Evolutionary conservation across 2,888 invertebrate species (phyloP), one percentile per base, ranked within the genome.

Genomic region (Sceliomorpha sp.): DNA sequence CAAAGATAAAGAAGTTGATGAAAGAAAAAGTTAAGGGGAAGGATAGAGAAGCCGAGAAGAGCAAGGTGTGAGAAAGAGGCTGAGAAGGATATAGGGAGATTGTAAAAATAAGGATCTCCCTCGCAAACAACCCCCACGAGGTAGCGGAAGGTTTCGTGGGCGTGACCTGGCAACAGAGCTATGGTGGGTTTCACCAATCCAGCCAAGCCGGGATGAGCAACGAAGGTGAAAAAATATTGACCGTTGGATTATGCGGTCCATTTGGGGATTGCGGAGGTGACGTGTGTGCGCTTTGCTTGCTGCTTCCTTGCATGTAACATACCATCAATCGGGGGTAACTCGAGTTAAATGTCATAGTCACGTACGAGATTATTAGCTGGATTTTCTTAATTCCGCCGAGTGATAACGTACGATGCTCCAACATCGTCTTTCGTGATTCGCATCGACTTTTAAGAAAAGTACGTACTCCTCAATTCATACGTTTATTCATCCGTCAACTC

Each of bases 241-340:
- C 87, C 88, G 82, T 78, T 78, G 79, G 79, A 84, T 86, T 80
- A 82, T 82, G 83, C 81, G 86, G 86, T 86, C 86, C 86, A 86
- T 87, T 86, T 86, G 82, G 85, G 85, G 84, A 81, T 82, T 83
- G 84, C 78, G 78, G 83, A 81, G 85, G 84, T 84, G 82, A 84
- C 79, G 77, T 76, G 73, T 63, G 55, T 67, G 71, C n/a, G n/a
- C 62, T 68, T 39, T 70, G 68, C 66, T 66, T 64, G 60, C 64
- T 48, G 59, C 58, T 63, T 50, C 58, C 67, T 42, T 66, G 58
- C 68, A 51, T 62, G 68, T 68, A 68, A 68, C 58, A 39, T 47
- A 51, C 67, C 59, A 66, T 63, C 62, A 64, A 70, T 67, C 67
- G 62, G 68, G 55, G 69, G 64, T 70, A 67, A 70, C 75, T 72